Evolutionary conservation across 1,140 invertebrate species (phyloP), one percentile per base, ranked within the genome.

Genomic region (Neodiprion pinetum): DNA sequence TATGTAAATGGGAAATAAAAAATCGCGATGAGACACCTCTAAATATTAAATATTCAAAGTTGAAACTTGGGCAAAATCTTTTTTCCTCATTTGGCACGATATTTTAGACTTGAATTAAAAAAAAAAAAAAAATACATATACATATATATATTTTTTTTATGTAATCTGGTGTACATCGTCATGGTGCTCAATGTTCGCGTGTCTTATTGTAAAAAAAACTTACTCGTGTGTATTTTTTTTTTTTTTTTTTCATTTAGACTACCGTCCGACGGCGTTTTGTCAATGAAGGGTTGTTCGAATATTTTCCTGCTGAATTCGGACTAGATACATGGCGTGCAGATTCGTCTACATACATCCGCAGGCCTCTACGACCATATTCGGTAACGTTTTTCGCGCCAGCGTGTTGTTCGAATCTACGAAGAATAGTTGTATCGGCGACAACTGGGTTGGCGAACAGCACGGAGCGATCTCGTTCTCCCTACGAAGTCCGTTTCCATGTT

Each of bases 311-410:
- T 8, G n/a, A 17, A 61, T 17, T 12, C 5, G 53, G 53, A 61
- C 53, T 61, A 7, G 53, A 40, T 40, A 40, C 2, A 40, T 40
- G 28, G 28, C 28, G 28, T 40, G 28, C 12, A 1, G 17, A 14
- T 14, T n/a, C 3, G 12, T 65, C 91, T 87, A 95, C 93, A 94
- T 94, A 83, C 95, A 96, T 53, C 94, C 94, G 83, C 94, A 96
- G 3, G 93, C 92, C 79, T 95, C 94, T 2, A 95, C 94, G 21
- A 95, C 92, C 94, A 96, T 95, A 79, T 96, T 95, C 0, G 94
- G 94, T 70, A 96, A 83, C 28, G 93, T 93, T 82, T 94, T 95
- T 77, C 93, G 91, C 50, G 93, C 93, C 71, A 94, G 90, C 40
- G 92, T 94, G 77, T 92, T 93, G 80, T 94, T 94, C 9, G 92